Evolutionary conservation across 1,140 invertebrate species (phyloP), one percentile per base, ranked within the genome.

Genomic region (Drosophila nannoptera): DNA sequence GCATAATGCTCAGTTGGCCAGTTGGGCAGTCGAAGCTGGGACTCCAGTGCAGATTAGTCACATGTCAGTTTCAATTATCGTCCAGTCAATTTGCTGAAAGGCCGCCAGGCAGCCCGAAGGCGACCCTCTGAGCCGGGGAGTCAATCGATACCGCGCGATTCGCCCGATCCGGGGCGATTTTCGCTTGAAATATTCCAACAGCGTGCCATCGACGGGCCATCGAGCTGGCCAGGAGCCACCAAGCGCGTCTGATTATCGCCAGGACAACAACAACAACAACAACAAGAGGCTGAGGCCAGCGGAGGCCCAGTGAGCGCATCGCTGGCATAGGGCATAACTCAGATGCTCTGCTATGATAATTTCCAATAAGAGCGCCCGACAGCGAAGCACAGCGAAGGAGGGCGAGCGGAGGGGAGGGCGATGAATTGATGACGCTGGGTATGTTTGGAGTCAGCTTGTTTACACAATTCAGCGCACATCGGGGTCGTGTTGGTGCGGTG

Each of bases 31-130:
- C 29, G 33, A 45, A 8, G 54, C 53, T 60, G 53, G 48, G 43
- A 54, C 78, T 77, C 75, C 65, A 22, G 81, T 86, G 82, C 82
- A 87, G 82, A 87, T 87, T 87, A 87, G 82, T 87, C 82, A 87
- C 80, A 86, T 87, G 84, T 87, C 84, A 87, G 80, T 88, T 87
- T 87, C 84, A 87, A 87, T 87, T 87, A 87, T 87, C 77, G 86
- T 84, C 80, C 77, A 87, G 84, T 78, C 84, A 87, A 86, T 86
- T 86, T 86, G 81, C 87, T 86, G 78, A 82, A 82, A 82, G 78
- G 78, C 78, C 71, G 40, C 40, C 12, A 36, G 35, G 58, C 76
- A 63, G 58, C 65, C 67, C 71, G 65, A 73, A 72, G 42, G 64
- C 58, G 33, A 43, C 48, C 11, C 49, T 53, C 48, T 52, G 55